phyloP scores from a whole-genome alignment of 1,140 invertebrate species.

The Apis laboriosa region DNA sequence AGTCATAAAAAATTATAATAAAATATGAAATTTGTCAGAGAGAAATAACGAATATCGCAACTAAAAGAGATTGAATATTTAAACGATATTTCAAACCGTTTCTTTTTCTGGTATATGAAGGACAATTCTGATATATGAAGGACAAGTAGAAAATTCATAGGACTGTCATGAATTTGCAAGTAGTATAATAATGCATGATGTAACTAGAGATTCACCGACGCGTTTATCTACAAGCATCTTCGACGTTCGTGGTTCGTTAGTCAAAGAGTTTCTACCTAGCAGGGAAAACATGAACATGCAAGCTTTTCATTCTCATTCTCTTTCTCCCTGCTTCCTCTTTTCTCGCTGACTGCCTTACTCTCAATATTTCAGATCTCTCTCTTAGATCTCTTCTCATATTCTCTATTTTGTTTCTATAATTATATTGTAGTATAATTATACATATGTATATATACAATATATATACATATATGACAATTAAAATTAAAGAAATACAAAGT shows the following conservation, averaged over 20 bases:
- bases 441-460: too few species aligned
- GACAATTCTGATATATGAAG: neutral
- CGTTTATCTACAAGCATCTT: constrained; percentile 28
- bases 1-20: too few species aligned
- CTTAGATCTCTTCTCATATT: neutral
- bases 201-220: constrained; percentile 41
- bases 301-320: constrained; percentile 16
- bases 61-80: neutral
- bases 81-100: neutral
- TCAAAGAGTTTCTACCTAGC: constrained; percentile 53
- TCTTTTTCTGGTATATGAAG: neutral
- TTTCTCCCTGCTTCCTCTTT: neutral
- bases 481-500: too few species aligned
- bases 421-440: neutral
- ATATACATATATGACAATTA: too few species aligned
- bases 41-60: neutral
- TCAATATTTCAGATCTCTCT: neutral
- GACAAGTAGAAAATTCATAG: constrained; percentile 39
- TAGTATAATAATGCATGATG: constrained; percentile 55
- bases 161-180: constrained; percentile 17
- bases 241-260: constrained; percentile 51
- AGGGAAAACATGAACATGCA: neutral
- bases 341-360: neutral
- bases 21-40: neutral
- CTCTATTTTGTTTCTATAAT: constrained; percentile 28